A percentile compares a stretch with the other conserved stretches of the same genome.
Evolutionary conservation across 1,140 invertebrate genomes (phyloP).

Genomic region (Drosophila punjabiensis): DNA sequence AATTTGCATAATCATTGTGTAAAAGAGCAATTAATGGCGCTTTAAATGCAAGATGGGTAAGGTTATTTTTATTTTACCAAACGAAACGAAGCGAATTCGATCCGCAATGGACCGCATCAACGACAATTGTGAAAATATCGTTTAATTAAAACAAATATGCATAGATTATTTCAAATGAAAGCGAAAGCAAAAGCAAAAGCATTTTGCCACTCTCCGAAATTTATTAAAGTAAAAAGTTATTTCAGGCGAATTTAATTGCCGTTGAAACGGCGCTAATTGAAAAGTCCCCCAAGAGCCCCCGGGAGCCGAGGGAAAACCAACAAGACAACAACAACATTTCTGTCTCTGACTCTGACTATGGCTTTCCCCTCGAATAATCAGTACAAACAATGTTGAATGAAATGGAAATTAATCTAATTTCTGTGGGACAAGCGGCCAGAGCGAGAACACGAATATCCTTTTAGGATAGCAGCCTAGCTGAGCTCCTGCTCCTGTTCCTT

Average conservation of each 20-base stretch:
- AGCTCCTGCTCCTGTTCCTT: background rate
- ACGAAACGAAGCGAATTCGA: constrained; percentile 13
- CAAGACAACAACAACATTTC: constrained; percentile 22
- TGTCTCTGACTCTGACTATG: background rate
- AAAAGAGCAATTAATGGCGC: constrained; percentile 40
- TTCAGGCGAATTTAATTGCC: constrained; percentile 34
- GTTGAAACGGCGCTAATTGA: constrained; percentile 42
- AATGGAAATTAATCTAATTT: constrained; percentile 70
- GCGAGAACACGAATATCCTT: constrained; percentile 38
- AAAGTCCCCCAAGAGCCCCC: background rate
- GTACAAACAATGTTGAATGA: constrained; percentile 54
- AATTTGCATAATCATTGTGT: constrained; percentile 47
- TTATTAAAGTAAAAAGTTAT: constrained; percentile 41
- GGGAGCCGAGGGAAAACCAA: constrained; percentile 23
- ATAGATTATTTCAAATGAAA: constrained; percentile 28
- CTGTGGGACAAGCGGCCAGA: constrained; percentile 31
- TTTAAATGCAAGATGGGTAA: constrained; percentile 40
- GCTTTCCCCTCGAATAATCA: constrained; percentile 32
- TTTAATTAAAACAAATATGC: constrained; percentile 45
- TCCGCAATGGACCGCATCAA: constrained; percentile 6
- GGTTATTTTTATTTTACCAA: constrained; percentile 14
- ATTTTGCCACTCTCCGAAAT: background rate
- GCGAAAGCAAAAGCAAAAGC: background rate
- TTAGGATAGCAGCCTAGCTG: constrained; percentile 16
- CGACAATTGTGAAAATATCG: constrained; percentile 39